A percentile compares a stretch with the other conserved stretches of the same genome.
Evolutionary conservation across 2,888 invertebrate species (phyloP).

Genomic region (Saturnia pavonia): DNA sequence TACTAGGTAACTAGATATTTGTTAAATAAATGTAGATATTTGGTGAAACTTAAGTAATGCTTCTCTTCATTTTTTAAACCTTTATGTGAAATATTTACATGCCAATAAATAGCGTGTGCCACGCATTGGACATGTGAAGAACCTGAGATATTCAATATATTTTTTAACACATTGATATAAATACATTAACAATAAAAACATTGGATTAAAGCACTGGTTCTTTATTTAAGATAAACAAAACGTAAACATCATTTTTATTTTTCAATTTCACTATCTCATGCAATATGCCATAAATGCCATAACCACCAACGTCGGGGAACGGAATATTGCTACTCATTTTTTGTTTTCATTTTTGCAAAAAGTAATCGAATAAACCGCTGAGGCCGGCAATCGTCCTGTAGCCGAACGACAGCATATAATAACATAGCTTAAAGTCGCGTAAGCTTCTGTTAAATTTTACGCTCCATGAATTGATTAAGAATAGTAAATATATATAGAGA

Average conservation of each 20-base stretch:
- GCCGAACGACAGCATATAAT: not conserved
- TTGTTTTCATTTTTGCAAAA: constrained; percentile 67
- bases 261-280: not conserved
- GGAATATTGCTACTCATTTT: constrained; percentile 53
- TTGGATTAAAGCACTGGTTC: too few relatives aligned
- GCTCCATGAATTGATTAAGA: not conserved
- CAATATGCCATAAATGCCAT: constrained; percentile 21
- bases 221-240: not conserved
- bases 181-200: too few relatives aligned
- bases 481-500: not conserved
- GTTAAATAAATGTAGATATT: too few relatives aligned
- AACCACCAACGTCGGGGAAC: constrained; percentile 57
- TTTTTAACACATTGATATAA: too few relatives aligned
- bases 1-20: too few relatives aligned
- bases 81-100: too few relatives aligned
- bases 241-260: not conserved
- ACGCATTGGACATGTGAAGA: too few relatives aligned
- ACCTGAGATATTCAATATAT: too few relatives aligned
- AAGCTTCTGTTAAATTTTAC: not conserved
- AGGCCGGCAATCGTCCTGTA: constrained; percentile 38
- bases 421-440: not conserved
- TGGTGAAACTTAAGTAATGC: too few relatives aligned
- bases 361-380: constrained; percentile 67
- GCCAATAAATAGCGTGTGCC: too few relatives aligned
- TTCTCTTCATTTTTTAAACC: too few relatives aligned